Evolutionary conservation across 2,797 vertebrate genomes (phyloP), one percentile per base, ranked within the genome.

Genomic region (Notoglanidium macrostoma): DNA sequence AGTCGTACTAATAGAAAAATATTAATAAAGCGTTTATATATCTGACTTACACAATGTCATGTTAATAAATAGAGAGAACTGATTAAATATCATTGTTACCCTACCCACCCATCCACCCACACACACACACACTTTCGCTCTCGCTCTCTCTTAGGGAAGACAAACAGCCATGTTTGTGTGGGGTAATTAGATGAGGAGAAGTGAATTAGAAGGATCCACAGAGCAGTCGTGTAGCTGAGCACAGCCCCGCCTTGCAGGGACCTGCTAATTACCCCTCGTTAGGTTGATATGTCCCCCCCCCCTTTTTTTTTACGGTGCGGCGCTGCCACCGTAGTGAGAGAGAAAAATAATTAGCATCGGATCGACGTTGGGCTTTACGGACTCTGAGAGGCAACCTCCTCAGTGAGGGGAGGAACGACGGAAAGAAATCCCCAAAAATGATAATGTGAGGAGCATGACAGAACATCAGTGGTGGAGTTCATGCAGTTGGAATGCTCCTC

Each of bases 171-270:
- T 92, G 92, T 90, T 93, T 95, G 95, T 95, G 94, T 92, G 92
- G 91, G 96, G 96, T 97, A 97, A 98, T 99, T 98, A 98, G 97
- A 97, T 95, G 94, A 96, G 94, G 94, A 94, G 94, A 95, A 97
- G 96, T 96, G 97, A 98, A 98, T 98, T 96, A 96, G 95, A 96
- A 96, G 96, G 97, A 96, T 98, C 96, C 97, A 97, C 95, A 95
- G 85, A 92, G 94, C 96, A 93, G 94, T 95, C 96, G 96, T 96
- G 96, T 93, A 95, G 95, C 95, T 94, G 95, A 95, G 95, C 94
- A 91, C 89, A 92, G 92, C 94, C 94, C 94, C 93, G 93, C 95
- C 95, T 94, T 91, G 89, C 94, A 92, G 93, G 95, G 95, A 96
- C 94, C 96, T 93, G 95, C 96, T 97, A 97, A 98, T 98, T 97